Evolutionary conservation across 1,140 invertebrate genomes (phyloP).

Genomic region (Agrilus planipennis): DNA sequence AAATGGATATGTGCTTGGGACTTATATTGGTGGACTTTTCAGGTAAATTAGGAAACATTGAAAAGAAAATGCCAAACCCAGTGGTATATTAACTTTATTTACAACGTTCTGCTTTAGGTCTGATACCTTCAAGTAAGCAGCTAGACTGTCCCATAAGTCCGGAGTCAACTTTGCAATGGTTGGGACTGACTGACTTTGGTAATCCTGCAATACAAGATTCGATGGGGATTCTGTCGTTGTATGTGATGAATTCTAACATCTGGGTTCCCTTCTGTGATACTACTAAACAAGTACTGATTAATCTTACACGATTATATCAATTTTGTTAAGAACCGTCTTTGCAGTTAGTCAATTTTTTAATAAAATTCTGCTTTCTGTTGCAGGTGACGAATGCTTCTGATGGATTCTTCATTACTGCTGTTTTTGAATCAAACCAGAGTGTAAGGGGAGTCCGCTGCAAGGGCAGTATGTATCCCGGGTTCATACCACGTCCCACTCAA

Average conservation of each 20-base stretch:
- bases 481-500: conserved; percentile 71
- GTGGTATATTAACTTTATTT: too few relatives aligned
- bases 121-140: conserved; percentile 32
- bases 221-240: conserved; percentile 52
- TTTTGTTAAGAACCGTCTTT: neutral
- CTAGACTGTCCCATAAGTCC: conserved; percentile 56
- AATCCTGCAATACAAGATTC: conserved; percentile 58
- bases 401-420: conserved; percentile 67
- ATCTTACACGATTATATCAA: conserved; percentile 7
- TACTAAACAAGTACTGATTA: conserved; percentile 44
- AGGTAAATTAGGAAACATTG: conserved; percentile 25
- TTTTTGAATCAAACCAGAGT: conserved; percentile 63
- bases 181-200: conserved; percentile 71
- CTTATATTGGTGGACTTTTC: conserved; percentile 39
- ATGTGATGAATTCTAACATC: conserved; percentile 44
- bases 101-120: conserved; percentile 5
- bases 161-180: conserved; percentile 59
- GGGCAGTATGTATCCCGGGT: conserved; percentile 74
- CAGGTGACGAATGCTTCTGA: conserved; percentile 61
- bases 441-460: conserved; percentile 77
- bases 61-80: too few relatives aligned
- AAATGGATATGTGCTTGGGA: conserved; percentile 45
- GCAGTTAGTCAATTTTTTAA: neutral
- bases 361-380: too few relatives aligned
- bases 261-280: conserved; percentile 76